Conservation (phyloP, 2,113 vertebrate species). For the Anthoscopus minutus region DNA sequence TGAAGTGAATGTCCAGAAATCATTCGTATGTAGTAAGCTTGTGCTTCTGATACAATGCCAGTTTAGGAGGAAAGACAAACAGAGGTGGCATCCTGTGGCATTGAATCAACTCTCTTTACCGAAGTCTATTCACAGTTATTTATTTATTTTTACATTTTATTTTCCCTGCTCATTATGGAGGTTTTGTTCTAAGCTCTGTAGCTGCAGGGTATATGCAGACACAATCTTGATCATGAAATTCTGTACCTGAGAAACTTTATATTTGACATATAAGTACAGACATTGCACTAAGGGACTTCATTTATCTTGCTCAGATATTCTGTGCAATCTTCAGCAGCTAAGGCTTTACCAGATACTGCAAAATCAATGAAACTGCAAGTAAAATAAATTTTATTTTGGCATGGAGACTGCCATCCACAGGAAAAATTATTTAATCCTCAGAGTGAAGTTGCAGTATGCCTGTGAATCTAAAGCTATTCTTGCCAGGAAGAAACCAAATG, state of each 20-base stretch:
- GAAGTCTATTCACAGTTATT: not conserved
- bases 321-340: not conserved
- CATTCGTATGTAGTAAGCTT: not conserved
- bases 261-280: not conserved
- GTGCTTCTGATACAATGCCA: not conserved
- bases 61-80: not conserved
- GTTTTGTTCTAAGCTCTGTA: not conserved
- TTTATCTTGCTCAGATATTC: not conserved
- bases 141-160: not conserved
- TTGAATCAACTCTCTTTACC: not conserved
- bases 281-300: not conserved
- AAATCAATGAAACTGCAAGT: not conserved
- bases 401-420: not conserved
- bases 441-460: not conserved
- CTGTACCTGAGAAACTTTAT: not conserved
- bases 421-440: not conserved
- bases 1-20: not conserved
- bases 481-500: not conserved
- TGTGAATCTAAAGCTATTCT: not conserved
- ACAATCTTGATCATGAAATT: not conserved
- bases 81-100: not conserved
- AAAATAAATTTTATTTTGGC: not conserved
- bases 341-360: not conserved
- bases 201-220: not conserved
- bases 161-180: not conserved